These are phyloP conservation scores for Argynnis bischoffii DNA, from an alignment of 2,888 invertebrate genomes.

Conservation along the genomic window DNA sequence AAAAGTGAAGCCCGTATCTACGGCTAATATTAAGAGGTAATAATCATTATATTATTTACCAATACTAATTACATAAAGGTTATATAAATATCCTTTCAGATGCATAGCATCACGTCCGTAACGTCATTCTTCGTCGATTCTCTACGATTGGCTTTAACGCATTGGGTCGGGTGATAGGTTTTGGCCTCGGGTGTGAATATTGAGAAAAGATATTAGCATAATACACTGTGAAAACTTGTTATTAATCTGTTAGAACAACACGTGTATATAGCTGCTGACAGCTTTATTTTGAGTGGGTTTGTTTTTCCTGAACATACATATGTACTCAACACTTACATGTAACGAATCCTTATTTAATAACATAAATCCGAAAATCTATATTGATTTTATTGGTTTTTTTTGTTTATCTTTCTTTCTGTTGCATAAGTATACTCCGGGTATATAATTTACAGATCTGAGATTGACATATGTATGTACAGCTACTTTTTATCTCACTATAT, in stretches of 20 bases:
- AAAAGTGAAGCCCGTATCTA: no score
- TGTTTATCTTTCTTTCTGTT: no score
- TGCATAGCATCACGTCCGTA: neutral
- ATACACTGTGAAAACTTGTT: neutral
- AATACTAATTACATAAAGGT: neutral
- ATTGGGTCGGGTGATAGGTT: slow-evolving; percentile 26
- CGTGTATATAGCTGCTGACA: neutral
- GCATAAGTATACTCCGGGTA: no score
- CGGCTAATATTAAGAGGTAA: neutral
- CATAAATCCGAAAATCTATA: no score
- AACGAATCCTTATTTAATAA: no score
- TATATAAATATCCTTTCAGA: neutral
- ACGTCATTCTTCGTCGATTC: neutral
- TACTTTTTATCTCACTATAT: no score
- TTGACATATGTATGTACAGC: no score
- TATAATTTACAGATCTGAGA: no score
- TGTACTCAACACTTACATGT: no score
- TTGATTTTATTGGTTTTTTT: no score
- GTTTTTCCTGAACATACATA: neutral
- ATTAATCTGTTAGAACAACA: neutral
- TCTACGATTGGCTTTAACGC: neutral
- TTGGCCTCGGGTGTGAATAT: slow-evolving; percentile 18
- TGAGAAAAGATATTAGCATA: slow-evolving; percentile 7
- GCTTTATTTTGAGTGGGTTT: neutral
- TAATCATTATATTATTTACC: neutral